Percentiles rank a stretch among this genome's conserved stretches.
Conservation (phyloP, 64 coral and sea anemone genomes). For the Stichodactyla helianthus region DNA sequence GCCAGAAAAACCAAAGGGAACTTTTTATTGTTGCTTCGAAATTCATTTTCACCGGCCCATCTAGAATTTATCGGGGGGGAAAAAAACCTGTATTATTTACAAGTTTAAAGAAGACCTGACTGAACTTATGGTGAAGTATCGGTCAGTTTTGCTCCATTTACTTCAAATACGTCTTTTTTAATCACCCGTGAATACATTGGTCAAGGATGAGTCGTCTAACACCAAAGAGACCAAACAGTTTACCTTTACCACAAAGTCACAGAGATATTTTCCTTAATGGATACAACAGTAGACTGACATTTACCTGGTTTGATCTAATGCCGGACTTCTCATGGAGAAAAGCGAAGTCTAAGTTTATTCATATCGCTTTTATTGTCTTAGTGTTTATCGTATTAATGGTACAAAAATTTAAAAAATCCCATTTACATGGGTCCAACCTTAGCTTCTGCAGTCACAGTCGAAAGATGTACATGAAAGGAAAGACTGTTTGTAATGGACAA, state of each 20-base stretch:
- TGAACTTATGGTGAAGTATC: neutral
- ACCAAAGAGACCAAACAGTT: neutral
- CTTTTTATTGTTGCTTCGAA: neutral
- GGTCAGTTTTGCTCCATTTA: neutral
- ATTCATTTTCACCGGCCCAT: neutral
- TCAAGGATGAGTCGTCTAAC: neutral
- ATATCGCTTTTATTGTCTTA: neutral
- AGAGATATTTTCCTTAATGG: neutral
- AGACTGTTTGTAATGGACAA: slow-evolving; percentile 30
- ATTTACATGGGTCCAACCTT: neutral
- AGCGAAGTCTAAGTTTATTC: neutral
- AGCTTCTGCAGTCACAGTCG: neutral
- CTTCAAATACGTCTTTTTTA: neutral
- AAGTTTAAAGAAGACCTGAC: neutral
- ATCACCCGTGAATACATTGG: neutral
- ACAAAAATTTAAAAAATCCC: slow-evolving; percentile 11
- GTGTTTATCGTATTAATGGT: slow-evolving; percentile 15
- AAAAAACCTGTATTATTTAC: neutral
- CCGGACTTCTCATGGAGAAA: neutral
- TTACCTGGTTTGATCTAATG: neutral
- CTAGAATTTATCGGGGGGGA: neutral
- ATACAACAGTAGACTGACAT: neutral
- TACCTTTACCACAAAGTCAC: neutral
- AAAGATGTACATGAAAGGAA: slow-evolving; percentile 37
- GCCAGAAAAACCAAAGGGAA: neutral